A percentile compares a stretch with the other conserved stretches of the same genome.
These are phyloP conservation scores for Aspidapion aeneum DNA, from an alignment of 2,888 invertebrate species.

Conservation along the genomic window DNA sequence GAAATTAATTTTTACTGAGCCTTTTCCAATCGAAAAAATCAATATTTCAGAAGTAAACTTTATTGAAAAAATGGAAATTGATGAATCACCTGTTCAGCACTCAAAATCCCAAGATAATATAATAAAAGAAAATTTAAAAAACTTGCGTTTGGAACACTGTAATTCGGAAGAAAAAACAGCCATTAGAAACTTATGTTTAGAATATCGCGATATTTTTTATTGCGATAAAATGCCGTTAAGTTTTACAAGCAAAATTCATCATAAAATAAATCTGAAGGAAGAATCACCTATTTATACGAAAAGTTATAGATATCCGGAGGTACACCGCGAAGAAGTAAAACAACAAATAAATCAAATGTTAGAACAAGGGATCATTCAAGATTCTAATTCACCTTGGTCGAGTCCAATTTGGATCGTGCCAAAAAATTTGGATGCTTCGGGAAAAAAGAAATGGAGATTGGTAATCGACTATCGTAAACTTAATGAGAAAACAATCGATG, in stretches of 20 bases:
- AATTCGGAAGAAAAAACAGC: not conserved
- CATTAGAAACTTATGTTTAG: conserved; percentile 1
- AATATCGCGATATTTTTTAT: conserved; percentile 1
- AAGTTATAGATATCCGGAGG: no score
- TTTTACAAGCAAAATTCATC: not conserved
- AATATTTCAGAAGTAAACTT: conserved; percentile 1
- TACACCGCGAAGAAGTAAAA: no score
- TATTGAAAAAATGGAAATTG: conserved; percentile 4
- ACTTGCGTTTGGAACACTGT: not conserved
- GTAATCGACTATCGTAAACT: conserved; percentile 1
- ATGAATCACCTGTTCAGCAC: not conserved
- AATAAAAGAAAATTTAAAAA: not conserved
- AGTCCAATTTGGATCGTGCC: conserved; percentile 2
- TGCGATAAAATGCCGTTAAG: not conserved
- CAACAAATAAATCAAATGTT: no score
- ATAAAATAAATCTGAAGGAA: no score
- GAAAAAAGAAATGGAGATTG: not conserved
- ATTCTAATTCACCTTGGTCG: no score
- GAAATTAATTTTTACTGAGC: no score
- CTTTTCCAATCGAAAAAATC: not conserved
- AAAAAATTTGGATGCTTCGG: not conserved
- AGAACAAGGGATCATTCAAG: no score
- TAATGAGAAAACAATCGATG: not conserved
- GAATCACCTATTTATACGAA: no score
- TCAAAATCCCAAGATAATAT: not conserved